Evolutionary conservation across 2,797 vertebrate genomes (phyloP), one percentile per base, ranked within the genome.

Genomic region (Zonotrichia albicollis): DNA sequence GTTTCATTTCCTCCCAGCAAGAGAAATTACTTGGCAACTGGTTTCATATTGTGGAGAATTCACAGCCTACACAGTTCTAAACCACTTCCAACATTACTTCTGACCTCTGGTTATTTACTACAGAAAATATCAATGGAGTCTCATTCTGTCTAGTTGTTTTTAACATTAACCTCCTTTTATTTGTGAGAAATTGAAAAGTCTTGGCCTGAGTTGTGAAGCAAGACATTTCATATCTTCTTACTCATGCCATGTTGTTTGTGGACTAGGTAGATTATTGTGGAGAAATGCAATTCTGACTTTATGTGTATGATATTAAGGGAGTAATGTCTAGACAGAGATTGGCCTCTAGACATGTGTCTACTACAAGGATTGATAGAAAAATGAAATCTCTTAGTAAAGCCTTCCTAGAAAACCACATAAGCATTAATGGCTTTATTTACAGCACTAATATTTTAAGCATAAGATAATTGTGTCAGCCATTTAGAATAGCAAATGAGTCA

Each of bases 351-450:
- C 57, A 77, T 77, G 12, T 64, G 83, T 87, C 88, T 95, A 42
- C 70, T 62, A 36, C 29, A 82, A 38, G 34, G 48, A 67, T 66
- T 91, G 57, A 93, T 25, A 94, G 66, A 94, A 92, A 94, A 94
- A 90, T 60, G 45, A 87, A 90, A 84, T 87, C 16, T 87, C 64
- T 78, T 51, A 55, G 29, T 34, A 87, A 94, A 93, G 45, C 40
- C 83, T 94, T 93, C 83, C 75, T 94, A 91, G 93, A 93, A 90
- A 84, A 87, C 70, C 53, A 65, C 79, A 73, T 90, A 66, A 94
- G 17, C 48, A 75, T 89, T 90, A 93, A 91, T 91, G 73, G 17
- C 32, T 91, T 87, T 96, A 93, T 92, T 92, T 93, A 73, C 10
- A 2, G 50, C 2, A 5, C 30, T 90, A 95, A 87, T 84, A 91